A percentile compares a stretch with the other conserved stretches of the same genome.
Evolutionary conservation across 2,888 invertebrate species (phyloP).

Genomic region (Asteroscopus sphinx): DNA sequence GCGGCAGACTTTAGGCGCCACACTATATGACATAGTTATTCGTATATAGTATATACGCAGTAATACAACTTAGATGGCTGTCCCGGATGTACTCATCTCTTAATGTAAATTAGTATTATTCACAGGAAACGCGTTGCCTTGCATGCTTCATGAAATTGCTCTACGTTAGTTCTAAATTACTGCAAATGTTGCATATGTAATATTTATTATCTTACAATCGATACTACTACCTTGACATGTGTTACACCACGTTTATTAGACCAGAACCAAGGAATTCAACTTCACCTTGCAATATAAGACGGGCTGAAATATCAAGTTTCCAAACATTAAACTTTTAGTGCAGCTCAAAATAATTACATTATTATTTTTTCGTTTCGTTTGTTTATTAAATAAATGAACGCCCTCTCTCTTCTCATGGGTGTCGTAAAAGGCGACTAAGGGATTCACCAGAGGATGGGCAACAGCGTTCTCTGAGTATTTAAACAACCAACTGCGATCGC

Average conservation of each 20-base stretch:
- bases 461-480: too few species aligned
- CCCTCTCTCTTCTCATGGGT: too few species aligned
- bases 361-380: too few species aligned
- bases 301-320: conserved; percentile 67
- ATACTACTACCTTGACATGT: conserved; percentile 45
- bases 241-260: conserved; percentile 66
- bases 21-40: conserved; percentile 59
- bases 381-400: too few species aligned
- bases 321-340: conserved; percentile 61
- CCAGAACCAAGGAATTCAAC: conserved; percentile 74
- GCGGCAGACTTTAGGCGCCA: conserved; percentile 84
- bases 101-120: conserved; percentile 59
- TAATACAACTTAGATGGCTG: conserved; percentile 45
- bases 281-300: conserved; percentile 72
- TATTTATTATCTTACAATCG: conserved; percentile 37
- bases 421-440: too few species aligned
- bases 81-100: conserved; percentile 54
- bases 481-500: too few species aligned
- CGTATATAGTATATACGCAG: conserved; percentile 41
- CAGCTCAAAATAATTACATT: conserved; percentile 44
- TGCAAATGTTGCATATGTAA: conserved; percentile 30
- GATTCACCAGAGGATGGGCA: too few species aligned
- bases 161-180: conserved; percentile 25
- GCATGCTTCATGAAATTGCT: conserved; percentile 51
- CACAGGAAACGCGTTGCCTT: conserved; percentile 49